Conservation (phyloP, 2,888 invertebrate genomes). For the Pristionchus maxplancki region DNA sequence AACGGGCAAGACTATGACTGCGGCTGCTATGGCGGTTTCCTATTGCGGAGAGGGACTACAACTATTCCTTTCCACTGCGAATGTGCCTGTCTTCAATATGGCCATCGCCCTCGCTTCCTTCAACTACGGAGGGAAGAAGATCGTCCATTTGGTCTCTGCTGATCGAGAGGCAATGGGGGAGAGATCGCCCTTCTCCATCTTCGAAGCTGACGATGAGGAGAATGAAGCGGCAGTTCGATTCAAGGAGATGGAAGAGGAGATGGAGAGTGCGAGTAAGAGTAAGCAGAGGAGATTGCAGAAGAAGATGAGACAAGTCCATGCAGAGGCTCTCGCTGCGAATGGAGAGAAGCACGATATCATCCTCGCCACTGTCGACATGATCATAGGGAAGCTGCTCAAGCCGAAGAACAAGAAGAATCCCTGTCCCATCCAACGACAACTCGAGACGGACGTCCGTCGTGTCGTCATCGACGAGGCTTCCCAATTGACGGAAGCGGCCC, state of each 20-base stretch:
- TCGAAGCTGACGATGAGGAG: background rate
- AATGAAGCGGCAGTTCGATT: background rate
- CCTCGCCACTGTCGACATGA: background rate
- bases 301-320: background rate
- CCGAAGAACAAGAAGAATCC: background rate
- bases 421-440: background rate
- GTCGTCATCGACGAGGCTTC: slow-evolving; percentile 5
- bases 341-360: background rate
- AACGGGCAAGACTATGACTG: background rate
- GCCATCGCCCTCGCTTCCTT: background rate
- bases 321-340: background rate
- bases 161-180: background rate
- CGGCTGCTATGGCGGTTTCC: background rate
- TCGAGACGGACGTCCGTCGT: background rate
- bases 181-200: background rate
- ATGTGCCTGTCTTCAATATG: slow-evolving; percentile 20
- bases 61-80: slow-evolving; percentile 2
- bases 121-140: background rate
- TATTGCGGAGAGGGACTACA: background rate
- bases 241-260: background rate
- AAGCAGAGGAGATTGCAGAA: background rate
- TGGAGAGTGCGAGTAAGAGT: background rate
- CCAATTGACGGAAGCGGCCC: background rate
- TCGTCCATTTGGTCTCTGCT: background rate
- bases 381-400: background rate